phyloP scores from a whole-genome alignment of 2,113 vertebrate species.

The Zosterops japonicus region DNA sequence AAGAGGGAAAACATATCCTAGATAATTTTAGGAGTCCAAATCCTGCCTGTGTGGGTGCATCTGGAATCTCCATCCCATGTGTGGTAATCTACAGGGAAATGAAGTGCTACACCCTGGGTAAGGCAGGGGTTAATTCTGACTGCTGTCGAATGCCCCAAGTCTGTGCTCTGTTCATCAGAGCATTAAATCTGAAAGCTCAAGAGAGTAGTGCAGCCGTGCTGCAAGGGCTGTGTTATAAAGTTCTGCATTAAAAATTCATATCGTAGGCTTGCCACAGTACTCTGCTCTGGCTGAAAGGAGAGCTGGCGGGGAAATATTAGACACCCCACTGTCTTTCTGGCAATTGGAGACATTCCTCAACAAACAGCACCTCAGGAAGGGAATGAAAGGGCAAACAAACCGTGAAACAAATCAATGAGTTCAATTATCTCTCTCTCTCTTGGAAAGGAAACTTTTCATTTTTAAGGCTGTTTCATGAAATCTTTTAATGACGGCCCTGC shows the following conservation, averaged over 20 bases:
- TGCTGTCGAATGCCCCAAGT: conserved; percentile 71
- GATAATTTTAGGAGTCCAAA: not conserved
- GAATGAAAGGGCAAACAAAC: conserved; percentile 80
- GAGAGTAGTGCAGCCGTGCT: conserved; percentile 76
- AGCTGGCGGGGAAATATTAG: conserved; percentile 77
- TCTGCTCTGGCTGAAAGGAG: conserved; percentile 80
- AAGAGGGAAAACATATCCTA: not conserved
- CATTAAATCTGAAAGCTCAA: conserved; percentile 83
- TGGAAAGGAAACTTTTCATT: conserved; percentile 75
- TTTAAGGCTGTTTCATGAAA: conserved; percentile 63
- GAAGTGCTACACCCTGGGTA: not conserved
- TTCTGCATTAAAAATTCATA: conserved; percentile 95
- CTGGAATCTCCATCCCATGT: not conserved
- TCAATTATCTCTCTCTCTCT: conserved; percentile 76
- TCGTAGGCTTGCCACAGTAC: conserved; percentile 78
- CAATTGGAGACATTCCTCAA: conserved; percentile 83
- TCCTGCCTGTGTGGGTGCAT: not conserved
- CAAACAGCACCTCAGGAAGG: conserved; percentile 77
- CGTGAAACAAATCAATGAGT: conserved; percentile 83
- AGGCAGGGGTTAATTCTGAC: conserved; percentile 75
- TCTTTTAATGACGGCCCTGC: conserved; percentile 48
- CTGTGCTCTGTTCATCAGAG: conserved; percentile 79
- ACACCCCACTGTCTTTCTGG: conserved; percentile 80
- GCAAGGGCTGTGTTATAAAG: conserved; percentile 83
- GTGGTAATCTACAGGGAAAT: conserved; percentile 54